Evolutionary conservation across 2,113 vertebrate genomes (phyloP).

Genomic region (Colinus virginianus): DNA sequence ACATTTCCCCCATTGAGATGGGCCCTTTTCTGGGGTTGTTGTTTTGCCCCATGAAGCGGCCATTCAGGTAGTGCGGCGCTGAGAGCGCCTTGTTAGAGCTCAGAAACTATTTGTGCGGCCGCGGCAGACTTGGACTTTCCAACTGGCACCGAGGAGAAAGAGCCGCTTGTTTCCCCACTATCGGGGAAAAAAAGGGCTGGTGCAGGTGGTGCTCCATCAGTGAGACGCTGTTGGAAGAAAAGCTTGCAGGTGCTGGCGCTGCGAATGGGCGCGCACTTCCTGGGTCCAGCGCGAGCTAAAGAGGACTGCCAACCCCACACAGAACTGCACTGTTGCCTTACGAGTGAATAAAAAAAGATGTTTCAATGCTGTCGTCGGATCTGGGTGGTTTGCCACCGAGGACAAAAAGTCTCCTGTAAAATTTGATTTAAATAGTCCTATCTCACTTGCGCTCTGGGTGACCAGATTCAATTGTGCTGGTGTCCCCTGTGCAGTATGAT

Average conservation of each 20-base stretch:
- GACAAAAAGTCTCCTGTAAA: conserved; percentile 87
- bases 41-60: conserved; percentile 51
- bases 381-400: conserved; percentile 81
- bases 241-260: conserved; percentile 78
- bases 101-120: conserved; percentile 65
- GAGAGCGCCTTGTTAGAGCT: conserved; percentile 53
- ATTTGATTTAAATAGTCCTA: conserved; percentile 84
- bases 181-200: conserved; percentile 27
- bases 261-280: conserved; percentile 78
- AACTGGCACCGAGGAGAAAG: conserved; percentile 79
- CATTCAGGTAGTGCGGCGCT: conserved; percentile 67
- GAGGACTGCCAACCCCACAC: conserved; percentile 75
- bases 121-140: conserved; percentile 66
- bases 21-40: conserved; percentile 17
- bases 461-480: conserved; percentile 88
- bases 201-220: conserved; percentile 80
- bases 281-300: conserved; percentile 67
- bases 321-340: conserved; percentile 80
- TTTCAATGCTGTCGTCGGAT: conserved; percentile 84
- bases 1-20: conserved; percentile 26
- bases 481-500: conserved; percentile 84
- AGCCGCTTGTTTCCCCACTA: conserved; percentile 61
- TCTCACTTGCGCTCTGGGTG: conserved; percentile 85
- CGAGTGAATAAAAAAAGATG: conserved; percentile 85
- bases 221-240: conserved; percentile 69